phyloP scores from a whole-genome alignment of 2,888 invertebrate species.

The Cylloceria caligata region DNA sequence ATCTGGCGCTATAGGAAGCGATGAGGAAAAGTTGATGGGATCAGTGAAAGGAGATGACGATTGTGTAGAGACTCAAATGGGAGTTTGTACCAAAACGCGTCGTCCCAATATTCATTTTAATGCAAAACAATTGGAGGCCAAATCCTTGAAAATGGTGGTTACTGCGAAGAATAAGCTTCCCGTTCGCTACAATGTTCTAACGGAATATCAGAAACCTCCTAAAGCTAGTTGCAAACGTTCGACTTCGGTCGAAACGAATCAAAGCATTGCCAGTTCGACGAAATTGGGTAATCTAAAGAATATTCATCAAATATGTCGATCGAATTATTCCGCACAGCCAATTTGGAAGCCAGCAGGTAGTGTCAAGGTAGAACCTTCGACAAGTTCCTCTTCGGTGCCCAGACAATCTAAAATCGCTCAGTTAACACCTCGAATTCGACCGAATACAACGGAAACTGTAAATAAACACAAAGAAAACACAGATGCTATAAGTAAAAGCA shows the following conservation, averaged over 20 bases:
- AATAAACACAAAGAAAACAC: constrained; percentile 7
- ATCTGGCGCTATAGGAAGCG: background rate
- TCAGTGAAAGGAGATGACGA: constrained; percentile 15
- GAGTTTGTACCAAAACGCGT: constrained; percentile 15
- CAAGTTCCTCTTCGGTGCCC: constrained; percentile 35
- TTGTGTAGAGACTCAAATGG: constrained; percentile 33
- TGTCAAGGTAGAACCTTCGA: constrained; percentile 53
- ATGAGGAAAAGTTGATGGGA: background rate
- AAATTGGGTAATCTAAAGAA: background rate
- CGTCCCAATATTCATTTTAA: background rate
- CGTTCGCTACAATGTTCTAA: background rate
- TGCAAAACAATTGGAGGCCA: constrained; percentile 18
- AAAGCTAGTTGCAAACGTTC: background rate
- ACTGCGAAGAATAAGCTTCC: constrained; percentile 11
- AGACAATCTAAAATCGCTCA: constrained; percentile 42
- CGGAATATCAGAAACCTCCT: background rate
- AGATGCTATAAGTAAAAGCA: background rate
- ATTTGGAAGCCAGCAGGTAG: constrained; percentile 67
- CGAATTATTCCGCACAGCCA: constrained; percentile 43
- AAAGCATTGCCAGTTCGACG: background rate
- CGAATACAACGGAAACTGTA: background rate
- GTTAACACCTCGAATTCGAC: constrained; percentile 28
- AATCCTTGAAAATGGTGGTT: constrained; percentile 39
- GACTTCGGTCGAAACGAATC: background rate
- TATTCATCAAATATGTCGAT: background rate